These are phyloP conservation scores for Drosophila paucipuncta DNA, from an alignment of 2,888 invertebrate genomes.

Conservation along the genomic window DNA sequence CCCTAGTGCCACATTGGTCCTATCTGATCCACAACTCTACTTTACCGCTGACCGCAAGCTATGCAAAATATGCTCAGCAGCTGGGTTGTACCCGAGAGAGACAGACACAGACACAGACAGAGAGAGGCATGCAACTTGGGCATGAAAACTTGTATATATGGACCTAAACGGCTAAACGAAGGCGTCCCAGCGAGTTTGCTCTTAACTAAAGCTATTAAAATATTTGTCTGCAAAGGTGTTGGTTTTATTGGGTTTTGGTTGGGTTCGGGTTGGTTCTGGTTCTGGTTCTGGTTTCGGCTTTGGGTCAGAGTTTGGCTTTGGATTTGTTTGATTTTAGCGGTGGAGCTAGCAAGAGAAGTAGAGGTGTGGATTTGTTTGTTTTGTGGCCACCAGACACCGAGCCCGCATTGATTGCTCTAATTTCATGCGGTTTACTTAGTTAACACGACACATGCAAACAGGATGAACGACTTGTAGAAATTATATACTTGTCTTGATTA, in stretches of 20 bases:
- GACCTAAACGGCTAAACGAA: neutral
- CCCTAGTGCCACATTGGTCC: neutral
- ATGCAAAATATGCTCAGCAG: constrained; percentile 4
- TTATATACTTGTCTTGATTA: neutral
- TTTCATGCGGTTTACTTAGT: constrained; percentile 44
- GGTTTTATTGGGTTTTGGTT: constrained; percentile 35
- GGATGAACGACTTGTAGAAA: neutral
- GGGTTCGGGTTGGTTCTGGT: constrained; percentile 5
- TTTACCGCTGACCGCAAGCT: constrained; percentile 10
- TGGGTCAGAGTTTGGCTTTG: constrained; percentile 47
- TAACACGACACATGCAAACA: constrained; percentile 12
- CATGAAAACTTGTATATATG: neutral
- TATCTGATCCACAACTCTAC: neutral
- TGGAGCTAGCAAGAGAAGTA: neutral
- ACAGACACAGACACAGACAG: neutral
- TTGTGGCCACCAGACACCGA: constrained; percentile 1
- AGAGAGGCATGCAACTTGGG: neutral
- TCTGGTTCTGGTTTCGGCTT: constrained; percentile 19
- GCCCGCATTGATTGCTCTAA: constrained; percentile 44
- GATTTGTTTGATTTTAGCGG: constrained; percentile 7
- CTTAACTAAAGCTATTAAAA: constrained; percentile 46
- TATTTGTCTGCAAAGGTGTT: constrained; percentile 56
- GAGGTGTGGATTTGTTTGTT: neutral
- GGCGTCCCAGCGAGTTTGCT: constrained; percentile 1
- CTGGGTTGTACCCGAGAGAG: neutral